These are phyloP conservation scores for Chrysopa pallens DNA, from an alignment of 1,140 invertebrate genomes.

Conservation along the genomic window DNA sequence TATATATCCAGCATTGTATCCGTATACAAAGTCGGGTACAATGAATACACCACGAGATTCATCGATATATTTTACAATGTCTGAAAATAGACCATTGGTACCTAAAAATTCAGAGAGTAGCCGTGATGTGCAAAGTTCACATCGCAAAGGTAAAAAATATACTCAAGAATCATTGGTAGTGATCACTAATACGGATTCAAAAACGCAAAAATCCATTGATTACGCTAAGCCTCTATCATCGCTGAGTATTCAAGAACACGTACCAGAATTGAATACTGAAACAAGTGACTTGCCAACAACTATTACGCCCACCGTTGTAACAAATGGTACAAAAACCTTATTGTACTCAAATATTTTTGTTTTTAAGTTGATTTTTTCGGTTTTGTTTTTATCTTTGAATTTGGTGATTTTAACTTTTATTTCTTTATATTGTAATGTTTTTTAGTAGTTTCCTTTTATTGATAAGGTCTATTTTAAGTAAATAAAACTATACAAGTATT, in stretches of 20 bases:
- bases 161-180: not conserved
- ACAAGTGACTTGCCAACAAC: not conserved
- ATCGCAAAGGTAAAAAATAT: not conserved
- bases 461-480: not conserved
- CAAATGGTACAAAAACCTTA: not conserved
- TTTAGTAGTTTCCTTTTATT: not conserved
- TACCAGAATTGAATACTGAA: not conserved
- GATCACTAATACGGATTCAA: not conserved
- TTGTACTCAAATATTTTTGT: not conserved
- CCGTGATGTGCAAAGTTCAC: conserved; percentile 4
- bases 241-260: not conserved
- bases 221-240: not conserved
- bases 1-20: conserved; percentile 51
- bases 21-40: conserved; percentile 23
- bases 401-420: not conserved
- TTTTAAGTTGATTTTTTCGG: not conserved
- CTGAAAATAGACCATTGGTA: conserved; percentile 13
- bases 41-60: conserved; percentile 26
- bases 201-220: not conserved
- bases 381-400: not conserved
- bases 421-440: not conserved
- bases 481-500: not conserved
- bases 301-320: not conserved
- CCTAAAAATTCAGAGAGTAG: conserved; percentile 7
- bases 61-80: conserved; percentile 11